Evolutionary conservation across 2,797 vertebrate genomes (phyloP).

Genomic region (Oreochromis grahami): DNA sequence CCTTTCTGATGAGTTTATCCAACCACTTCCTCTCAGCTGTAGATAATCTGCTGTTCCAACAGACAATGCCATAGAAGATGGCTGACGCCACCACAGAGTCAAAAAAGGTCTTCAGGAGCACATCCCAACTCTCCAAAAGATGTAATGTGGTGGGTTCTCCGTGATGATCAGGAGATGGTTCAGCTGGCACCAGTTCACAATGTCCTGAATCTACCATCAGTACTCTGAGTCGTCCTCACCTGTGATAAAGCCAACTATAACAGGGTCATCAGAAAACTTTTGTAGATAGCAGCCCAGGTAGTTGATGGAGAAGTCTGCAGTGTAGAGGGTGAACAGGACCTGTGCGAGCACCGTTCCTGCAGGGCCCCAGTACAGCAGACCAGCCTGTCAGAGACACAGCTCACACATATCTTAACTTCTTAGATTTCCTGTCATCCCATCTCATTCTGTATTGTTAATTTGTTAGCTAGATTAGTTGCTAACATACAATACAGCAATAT

Average conservation of each 20-base stretch:
- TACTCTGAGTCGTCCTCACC: neutral
- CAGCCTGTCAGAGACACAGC: neutral
- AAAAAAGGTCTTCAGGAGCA: neutral
- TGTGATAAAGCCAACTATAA: neutral
- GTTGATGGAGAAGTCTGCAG: neutral
- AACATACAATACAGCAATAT: neutral
- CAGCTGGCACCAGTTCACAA: neutral
- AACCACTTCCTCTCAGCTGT: neutral
- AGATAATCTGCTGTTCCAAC: neutral
- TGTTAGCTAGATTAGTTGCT: fast-evolving
- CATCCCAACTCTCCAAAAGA: neutral
- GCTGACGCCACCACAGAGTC: neutral
- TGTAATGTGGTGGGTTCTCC: neutral
- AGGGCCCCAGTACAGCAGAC: neutral
- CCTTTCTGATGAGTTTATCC: neutral
- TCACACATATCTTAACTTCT: fast-evolving
- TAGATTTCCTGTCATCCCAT: fast-evolving
- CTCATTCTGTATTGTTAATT: fast-evolving
- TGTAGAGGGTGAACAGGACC: neutral
- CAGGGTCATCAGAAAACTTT: fast-evolving
- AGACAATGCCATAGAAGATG: neutral
- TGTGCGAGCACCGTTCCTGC: neutral
- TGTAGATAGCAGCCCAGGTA: neutral
- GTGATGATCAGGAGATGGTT: neutral
- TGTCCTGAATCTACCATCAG: neutral